These are phyloP conservation scores for Enchytraeus crypticus DNA, from an alignment of 2,888 invertebrate species.

Conservation along the genomic window DNA sequence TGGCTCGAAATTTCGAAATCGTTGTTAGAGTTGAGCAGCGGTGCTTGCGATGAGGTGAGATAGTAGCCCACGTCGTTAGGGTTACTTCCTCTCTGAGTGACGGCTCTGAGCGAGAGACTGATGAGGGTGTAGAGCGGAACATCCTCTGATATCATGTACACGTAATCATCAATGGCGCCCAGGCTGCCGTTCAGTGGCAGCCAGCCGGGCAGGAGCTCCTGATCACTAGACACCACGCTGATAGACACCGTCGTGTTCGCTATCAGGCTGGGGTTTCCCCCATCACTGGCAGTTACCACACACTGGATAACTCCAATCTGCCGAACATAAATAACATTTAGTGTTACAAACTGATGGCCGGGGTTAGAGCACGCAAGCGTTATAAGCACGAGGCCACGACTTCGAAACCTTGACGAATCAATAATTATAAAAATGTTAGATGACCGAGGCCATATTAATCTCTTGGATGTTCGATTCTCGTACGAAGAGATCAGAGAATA, in stretches of 20 bases:
- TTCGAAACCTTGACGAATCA: no score
- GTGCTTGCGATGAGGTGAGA: not conserved
- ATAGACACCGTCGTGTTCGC: not conserved
- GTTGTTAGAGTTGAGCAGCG: not conserved
- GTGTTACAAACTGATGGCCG: not conserved
- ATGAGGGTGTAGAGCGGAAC: not conserved
- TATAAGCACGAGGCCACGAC: no score
- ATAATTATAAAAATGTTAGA: no score
- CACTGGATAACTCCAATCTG: not conserved
- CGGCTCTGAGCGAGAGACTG: not conserved
- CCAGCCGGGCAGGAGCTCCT: conserved; percentile 4
- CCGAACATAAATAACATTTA: not conserved
- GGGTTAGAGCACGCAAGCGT: no score
- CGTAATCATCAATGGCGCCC: conserved; percentile 6
- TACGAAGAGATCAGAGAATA: no score
- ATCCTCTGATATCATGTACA: not conserved
- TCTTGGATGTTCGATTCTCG: no score
- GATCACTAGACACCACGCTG: not conserved
- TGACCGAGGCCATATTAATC: no score
- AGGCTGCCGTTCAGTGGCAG: not conserved
- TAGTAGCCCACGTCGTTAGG: not conserved
- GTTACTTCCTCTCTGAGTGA: not conserved
- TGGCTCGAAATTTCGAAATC: not conserved
- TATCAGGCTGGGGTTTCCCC: conserved; percentile 1
- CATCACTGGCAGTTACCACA: conserved; percentile 3